Percentiles rank a stretch among this genome's conserved stretches.
Conservation (phyloP, 2,888 invertebrate genomes). For the Tricholauxania praeusta region DNA sequence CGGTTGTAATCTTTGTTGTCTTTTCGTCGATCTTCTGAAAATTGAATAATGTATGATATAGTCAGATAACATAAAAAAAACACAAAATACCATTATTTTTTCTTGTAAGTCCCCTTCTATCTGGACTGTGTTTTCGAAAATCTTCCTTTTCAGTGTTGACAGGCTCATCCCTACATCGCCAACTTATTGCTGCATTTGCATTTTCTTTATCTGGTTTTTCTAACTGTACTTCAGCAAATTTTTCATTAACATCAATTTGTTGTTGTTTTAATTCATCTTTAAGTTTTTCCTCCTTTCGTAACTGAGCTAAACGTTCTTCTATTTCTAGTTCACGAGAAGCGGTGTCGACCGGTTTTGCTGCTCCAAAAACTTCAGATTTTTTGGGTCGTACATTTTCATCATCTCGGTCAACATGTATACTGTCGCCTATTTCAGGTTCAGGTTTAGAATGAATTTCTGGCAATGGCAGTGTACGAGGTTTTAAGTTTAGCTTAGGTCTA, state of each 20-base stretch:
- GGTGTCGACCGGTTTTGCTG: conserved; percentile 95
- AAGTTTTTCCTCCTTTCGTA: conserved; percentile 62
- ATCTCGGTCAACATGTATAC: conserved; percentile 32
- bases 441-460: conserved; percentile 70
- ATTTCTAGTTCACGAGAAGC: conserved; percentile 90
- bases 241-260: conserved; percentile 50
- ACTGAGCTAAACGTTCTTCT: conserved; percentile 84
- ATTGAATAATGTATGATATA: neutral
- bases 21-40: conserved; percentile 55
- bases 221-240: conserved; percentile 55
- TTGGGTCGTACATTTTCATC: conserved; percentile 42
- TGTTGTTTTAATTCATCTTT: conserved; percentile 50
- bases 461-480: conserved; percentile 83
- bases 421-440: conserved; percentile 55
- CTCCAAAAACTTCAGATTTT: conserved; percentile 85
- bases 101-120: conserved; percentile 47
- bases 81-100: conserved; percentile 44
- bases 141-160: conserved; percentile 44
- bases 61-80: neutral
- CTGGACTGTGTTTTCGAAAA: conserved; percentile 57
- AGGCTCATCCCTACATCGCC: conserved; percentile 59
- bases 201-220: conserved; percentile 63
- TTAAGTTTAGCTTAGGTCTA: conserved; percentile 83
- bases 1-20: conserved; percentile 55
- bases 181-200: conserved; percentile 58